Base-by-base conservation (phyloP, 1,140 invertebrate genomes). In the Polypedilum vanderplanki region DNA sequence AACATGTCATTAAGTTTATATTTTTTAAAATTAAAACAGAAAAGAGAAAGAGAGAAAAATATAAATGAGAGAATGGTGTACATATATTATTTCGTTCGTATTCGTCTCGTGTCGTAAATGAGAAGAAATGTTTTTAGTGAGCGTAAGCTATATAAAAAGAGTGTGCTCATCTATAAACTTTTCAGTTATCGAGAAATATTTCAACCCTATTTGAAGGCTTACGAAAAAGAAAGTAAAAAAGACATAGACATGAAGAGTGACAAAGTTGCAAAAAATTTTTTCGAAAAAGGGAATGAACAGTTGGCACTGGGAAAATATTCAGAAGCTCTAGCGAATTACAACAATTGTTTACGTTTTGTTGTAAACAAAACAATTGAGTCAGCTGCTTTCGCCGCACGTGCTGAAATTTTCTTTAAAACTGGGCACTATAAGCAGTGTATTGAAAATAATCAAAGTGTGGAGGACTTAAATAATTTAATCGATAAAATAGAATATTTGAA, bases 321-420 rank as follows among this genome's bases (percentile, higher is more conserved):
- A 12, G 46, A 57, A 4, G 9, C 46, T 12, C 3, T 57, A 1
- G 15, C 12, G 4, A 57, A 57, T 12, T 57, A 57, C 12, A 57
- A 57, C n/a, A 57, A 57, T 57, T 57, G 46, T 57, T 57, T 57
- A 57, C 46, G 46, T 57, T 57, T 57, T 57, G 46, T n/a, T 12
- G 1, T 5, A 5, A 33, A 33, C 24, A 33, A 33, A 3, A 57
- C 46, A n/a, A 57, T n/a, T 57, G 46, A 57, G 12, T 57, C 46
- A 57, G 46, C 46, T 57, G 46, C 12, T 4, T n/a, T 57, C 0
- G 46, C 46, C 12, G 46, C 46, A 57, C 46, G 46, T 57, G 46
- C 3, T n/a, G n/a, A 57, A 57, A 15, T 57, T 1, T 57, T n/a
- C 15, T n/a, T 0, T 15, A 57, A 33, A 57, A 57, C n/a, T 57